phyloP scores from a whole-genome alignment of 2,888 invertebrate species.

The Phymatocera aterrima region DNA sequence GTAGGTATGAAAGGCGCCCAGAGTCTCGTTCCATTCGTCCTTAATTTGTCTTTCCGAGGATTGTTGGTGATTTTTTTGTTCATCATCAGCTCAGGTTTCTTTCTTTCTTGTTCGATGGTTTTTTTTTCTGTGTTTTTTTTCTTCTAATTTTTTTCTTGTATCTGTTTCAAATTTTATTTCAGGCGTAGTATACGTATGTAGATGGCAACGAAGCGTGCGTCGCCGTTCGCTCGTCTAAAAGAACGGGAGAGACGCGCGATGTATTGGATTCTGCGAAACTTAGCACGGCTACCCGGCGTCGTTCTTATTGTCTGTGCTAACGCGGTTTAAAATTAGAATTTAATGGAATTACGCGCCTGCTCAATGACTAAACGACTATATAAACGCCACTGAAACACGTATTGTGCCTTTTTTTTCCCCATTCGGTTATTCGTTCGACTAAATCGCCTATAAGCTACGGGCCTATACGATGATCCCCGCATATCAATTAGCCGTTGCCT shows the following conservation, averaged over 20 bases:
- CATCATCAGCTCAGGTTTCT: neutral
- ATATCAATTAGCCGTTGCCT: too few species aligned
- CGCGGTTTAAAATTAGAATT: constrained; percentile 31
- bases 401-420: neutral
- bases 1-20: too few species aligned
- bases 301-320: constrained; percentile 23
- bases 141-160: neutral
- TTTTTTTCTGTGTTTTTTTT: neutral
- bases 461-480: too few species aligned
- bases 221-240: too few species aligned
- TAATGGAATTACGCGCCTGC: constrained; percentile 32
- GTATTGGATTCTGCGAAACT: constrained; percentile 5
- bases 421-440: neutral
- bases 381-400: too few species aligned
- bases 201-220: neutral
- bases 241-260: neutral
- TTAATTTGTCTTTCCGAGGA: constrained; percentile 18
- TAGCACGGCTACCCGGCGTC: neutral
- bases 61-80: too few species aligned
- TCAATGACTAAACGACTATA: constrained; percentile 34
- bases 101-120: neutral
- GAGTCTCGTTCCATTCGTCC: neutral
- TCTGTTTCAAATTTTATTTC: constrained; percentile 2
- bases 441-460: neutral
- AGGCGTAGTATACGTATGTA: too few species aligned